Evolutionary conservation across 1,140 invertebrate species (phyloP).

Genomic region (Pseudomyrmex pallidus): DNA sequence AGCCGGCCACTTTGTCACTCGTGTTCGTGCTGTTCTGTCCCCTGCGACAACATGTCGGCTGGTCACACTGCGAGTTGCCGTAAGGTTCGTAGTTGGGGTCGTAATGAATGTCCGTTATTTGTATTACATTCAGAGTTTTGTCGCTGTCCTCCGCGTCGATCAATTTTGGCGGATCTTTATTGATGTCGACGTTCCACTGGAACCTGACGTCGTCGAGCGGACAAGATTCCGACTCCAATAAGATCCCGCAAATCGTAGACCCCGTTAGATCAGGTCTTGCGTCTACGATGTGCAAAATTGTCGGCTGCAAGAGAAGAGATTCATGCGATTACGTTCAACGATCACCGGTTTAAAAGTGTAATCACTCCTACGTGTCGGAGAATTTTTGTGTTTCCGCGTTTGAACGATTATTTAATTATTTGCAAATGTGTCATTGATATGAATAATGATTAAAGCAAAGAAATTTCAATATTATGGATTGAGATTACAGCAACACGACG

Average conservation of each 20-base stretch:
- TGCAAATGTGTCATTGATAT: no score
- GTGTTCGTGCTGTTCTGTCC: conserved; percentile 83
- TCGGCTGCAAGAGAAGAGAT: conserved; percentile 82
- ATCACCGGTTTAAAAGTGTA: no score
- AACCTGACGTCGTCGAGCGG: conserved; percentile 77
- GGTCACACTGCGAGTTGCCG: conserved; percentile 89
- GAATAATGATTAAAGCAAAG: no score
- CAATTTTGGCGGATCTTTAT: conserved; percentile 67
- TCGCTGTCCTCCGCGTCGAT: conserved; percentile 44
- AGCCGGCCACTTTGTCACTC: conserved; percentile 87
- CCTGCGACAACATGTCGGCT: conserved; percentile 92
- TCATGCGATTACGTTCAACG: neutral
- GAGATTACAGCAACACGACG: no score
- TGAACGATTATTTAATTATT: no score
- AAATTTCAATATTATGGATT: no score
- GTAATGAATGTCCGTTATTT: conserved; percentile 93
- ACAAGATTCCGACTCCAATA: conserved; percentile 84
- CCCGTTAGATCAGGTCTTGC: conserved; percentile 83
- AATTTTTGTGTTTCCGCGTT: no score
- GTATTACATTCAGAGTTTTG: conserved; percentile 87
- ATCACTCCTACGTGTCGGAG: no score
- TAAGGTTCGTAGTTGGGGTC: conserved; percentile 90
- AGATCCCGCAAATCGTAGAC: conserved; percentile 85
- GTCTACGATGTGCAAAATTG: conserved; percentile 86
- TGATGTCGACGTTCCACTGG: conserved; percentile 87